Base-by-base conservation (phyloP, 2,797 vertebrate genomes). In the Lepus oiostolus region DNA sequence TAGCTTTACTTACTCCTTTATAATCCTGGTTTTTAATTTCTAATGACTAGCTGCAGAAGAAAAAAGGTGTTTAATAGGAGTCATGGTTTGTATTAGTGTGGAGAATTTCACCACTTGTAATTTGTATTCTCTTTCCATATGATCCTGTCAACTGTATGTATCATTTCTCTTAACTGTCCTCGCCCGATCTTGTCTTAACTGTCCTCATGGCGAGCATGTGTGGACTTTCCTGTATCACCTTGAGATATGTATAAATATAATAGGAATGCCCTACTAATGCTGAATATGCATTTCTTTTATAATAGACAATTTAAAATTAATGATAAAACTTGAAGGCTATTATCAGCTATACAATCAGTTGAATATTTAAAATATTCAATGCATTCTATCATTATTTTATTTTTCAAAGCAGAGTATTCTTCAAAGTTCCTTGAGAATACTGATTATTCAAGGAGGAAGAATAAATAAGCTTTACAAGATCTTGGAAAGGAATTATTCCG, bases 261-360 rank as follows among this genome's bases (percentile, higher is more conserved):
- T 42, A 63, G 21, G 17, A 50, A 70, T 85, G 85, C 75, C 60
- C 38, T 95, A 9, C 13, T 70, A 89, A 22, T 89, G 93, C 94
- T 96, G 71, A 93, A 21, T 87, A 16, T 52, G 72, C 80, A 88
- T 63, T 96, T 92, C 67, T 83, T 87, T 63, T 85, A 1, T 75
- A 92, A 95, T 8, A 80, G 90, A 84, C 35, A 89, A 95, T 89
- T 94, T 95, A 93, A 96, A 96, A 96, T 95, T 96, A 96, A 97
- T 90, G 80, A 94, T 72, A 92, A 94, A 94, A 81, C n/a, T 54
- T 52, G 42, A 95, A 90, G 91, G 79, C 88, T 94, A 95, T 95
- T 95, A 79, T 80, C 75, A 95, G 22, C 26, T 85, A 74, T 85
- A 62, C 74, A 58, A 77, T 79, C 77, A 93, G 58, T 50, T 96